These are phyloP conservation scores for Heliconius erato DNA, from an alignment of 2,888 invertebrate genomes.

Conservation along the genomic window DNA sequence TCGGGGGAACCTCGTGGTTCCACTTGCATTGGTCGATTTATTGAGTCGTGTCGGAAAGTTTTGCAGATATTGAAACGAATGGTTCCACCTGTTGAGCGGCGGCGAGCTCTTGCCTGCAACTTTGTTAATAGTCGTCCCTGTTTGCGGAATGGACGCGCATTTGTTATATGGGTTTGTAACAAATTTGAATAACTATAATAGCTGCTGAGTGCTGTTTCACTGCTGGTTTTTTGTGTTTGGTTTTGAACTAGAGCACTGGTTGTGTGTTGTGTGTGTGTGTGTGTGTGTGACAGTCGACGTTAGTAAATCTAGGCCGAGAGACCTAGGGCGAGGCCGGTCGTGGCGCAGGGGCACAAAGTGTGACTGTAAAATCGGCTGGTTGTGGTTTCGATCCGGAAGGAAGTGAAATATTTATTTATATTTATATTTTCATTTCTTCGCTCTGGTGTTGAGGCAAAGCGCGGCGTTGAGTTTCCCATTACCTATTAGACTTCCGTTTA, in stretches of 20 bases:
- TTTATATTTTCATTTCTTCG: too few species aligned
- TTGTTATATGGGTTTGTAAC: slow-evolving; percentile 54
- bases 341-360: too few species aligned
- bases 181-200: slow-evolving; percentile 51
- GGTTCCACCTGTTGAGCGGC: slow-evolving; percentile 82
- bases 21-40: slow-evolving; percentile 73
- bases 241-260: background rate
- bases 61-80: slow-evolving; percentile 85
- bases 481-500: too few species aligned
- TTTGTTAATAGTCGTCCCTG: slow-evolving; percentile 78
- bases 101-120: slow-evolving; percentile 65
- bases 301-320: background rate
- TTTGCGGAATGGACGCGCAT: slow-evolving; percentile 65
- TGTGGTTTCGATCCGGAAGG: too few species aligned
- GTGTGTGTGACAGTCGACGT: background rate
- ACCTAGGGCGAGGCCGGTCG: too few species aligned
- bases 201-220: slow-evolving; percentile 24
- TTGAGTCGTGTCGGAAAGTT: slow-evolving; percentile 82
- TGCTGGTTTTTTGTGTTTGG: slow-evolving; percentile 16
- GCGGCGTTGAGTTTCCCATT: too few species aligned
- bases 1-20: slow-evolving; percentile 56
- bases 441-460: too few species aligned
- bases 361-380: too few species aligned
- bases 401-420: too few species aligned
- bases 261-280: slow-evolving; percentile 1